Base-by-base conservation (phyloP, 2,888 invertebrate genomes). In the Rotaria magnacalcarata region DNA sequence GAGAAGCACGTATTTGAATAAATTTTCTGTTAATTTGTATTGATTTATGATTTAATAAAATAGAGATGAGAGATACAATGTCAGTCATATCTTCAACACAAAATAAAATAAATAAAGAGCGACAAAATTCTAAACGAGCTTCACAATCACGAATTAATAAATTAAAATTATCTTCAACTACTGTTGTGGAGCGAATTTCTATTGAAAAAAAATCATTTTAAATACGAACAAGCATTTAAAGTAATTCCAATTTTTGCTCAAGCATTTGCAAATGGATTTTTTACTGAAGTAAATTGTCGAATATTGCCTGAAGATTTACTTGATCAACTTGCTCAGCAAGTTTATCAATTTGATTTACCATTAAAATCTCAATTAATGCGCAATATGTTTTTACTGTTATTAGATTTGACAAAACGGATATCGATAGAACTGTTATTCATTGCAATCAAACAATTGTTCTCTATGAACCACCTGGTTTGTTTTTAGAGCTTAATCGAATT, bases 391-490 rank as follows among this genome's bases (percentile, higher is more conserved):
- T 85, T 41, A 52, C 52, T 54, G 54, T 54, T 56, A n/a, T 86
- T 43, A n/a, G 43, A 27, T 58, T 60, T 19, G 50, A 27, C 27
- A 84, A 86, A 50, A 27, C 84, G 11, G 43, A 41, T 34, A 54
- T 43, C 27, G n/a, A 86, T 84, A 14, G 60, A 16, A 34, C 80
- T 85, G n/a, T 85, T 60, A 43, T 74, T 27, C 34, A 50, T 34
- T 88, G 54, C 34, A 84, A 84, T 54, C 84, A 56, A 54, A 56
- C 34, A 34, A 19, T 86, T 89, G 14, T 84, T 47, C 56, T 84
- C 24, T 56, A 84, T 84, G 92, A 96, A 2, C 96, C 96, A 87
- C 94, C 95, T 87, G 94, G 95, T 89, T 96, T 96, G 54, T 21
- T 54, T 54, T 54, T 21, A 6, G 34, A 11, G 5, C 19, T 19